Percentiles rank a stretch among this genome's conserved stretches.
These are phyloP conservation scores for Sacculina carcini DNA, from an alignment of 2,888 invertebrate genomes.

Conservation along the genomic window DNA sequence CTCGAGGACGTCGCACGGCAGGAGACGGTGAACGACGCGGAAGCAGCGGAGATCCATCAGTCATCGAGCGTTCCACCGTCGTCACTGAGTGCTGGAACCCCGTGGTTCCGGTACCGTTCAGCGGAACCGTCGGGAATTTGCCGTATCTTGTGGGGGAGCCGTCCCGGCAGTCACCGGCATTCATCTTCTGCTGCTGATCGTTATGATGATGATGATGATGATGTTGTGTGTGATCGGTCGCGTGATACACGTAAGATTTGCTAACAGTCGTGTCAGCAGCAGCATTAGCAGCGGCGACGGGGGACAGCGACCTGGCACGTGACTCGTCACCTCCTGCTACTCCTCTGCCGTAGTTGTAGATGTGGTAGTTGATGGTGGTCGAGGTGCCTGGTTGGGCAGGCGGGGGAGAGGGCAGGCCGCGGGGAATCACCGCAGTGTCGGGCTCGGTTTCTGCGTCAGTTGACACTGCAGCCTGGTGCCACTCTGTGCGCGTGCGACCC, in stretches of 20 bases:
- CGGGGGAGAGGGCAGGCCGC: neutral
- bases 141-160: neutral
- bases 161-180: too few species aligned
- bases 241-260: neutral
- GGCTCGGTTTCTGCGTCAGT: neutral
- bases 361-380: constrained; percentile 4
- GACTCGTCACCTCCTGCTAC: too few species aligned
- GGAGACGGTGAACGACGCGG: neutral
- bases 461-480: neutral
- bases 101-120: too few species aligned
- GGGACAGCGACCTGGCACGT: too few species aligned
- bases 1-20: neutral
- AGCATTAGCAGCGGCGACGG: too few species aligned
- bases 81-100: too few species aligned
- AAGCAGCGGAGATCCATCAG: neutral
- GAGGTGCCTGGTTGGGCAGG: neutral
- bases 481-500: neutral
- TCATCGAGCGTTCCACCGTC: neutral
- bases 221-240: neutral
- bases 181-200: too few species aligned
- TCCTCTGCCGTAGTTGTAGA: constrained; percentile 5
- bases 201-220: neutral
- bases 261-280: neutral
- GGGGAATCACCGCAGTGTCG: neutral
- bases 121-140: neutral